These are phyloP conservation scores for Arctia plantaginis DNA, from an alignment of 2,888 invertebrate species.

Conservation along the genomic window DNA sequence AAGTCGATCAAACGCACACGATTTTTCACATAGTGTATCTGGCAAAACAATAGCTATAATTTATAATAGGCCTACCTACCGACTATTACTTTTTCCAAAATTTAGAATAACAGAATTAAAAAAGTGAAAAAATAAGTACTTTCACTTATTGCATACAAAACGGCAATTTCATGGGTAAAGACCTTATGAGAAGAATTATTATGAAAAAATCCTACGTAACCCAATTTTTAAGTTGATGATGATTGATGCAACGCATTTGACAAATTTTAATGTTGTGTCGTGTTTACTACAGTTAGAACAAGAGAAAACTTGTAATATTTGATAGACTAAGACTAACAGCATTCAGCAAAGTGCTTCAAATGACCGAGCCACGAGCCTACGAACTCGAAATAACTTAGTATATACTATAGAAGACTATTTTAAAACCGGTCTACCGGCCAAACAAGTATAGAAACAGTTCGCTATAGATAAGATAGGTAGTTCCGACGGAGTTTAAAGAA, in stretches of 20 bases:
- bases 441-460: conserved; percentile 62
- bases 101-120: too few relatives aligned
- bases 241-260: not conserved
- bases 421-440: conserved; percentile 59
- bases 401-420: conserved; percentile 40
- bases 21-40: not conserved
- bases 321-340: not conserved
- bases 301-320: not conserved
- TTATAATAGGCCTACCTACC: too few relatives aligned
- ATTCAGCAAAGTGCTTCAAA: not conserved
- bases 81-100: too few relatives aligned
- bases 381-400: conserved; percentile 15
- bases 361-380: conserved; percentile 4
- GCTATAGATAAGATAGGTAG: conserved; percentile 44
- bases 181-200: too few relatives aligned
- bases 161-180: too few relatives aligned
- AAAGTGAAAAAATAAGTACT: too few relatives aligned
- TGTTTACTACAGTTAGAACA: not conserved
- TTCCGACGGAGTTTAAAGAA: conserved; percentile 69
- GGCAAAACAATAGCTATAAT: not conserved
- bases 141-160: too few relatives aligned
- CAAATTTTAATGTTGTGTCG: not conserved
- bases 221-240: not conserved
- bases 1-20: not conserved
- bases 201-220: not conserved